phyloP scores from a whole-genome alignment of 2,113 vertebrate species.

The Vulpes vulpes region DNA sequence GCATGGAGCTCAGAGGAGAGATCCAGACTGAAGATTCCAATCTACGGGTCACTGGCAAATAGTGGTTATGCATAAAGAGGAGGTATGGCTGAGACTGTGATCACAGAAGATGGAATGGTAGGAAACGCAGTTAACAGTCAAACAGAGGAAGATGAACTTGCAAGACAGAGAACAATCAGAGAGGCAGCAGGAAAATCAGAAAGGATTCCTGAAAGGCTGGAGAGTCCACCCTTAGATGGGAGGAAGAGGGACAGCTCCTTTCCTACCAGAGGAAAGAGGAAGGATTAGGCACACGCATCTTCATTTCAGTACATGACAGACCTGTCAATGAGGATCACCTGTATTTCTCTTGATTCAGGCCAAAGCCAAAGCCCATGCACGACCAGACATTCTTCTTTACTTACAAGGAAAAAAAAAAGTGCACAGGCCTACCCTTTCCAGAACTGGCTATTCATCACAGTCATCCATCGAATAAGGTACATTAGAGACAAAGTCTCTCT shows the following conservation, averaged over 20 bases:
- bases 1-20: neutral
- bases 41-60: neutral
- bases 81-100: neutral
- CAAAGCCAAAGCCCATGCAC: neutral
- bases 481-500: constrained; percentile 77
- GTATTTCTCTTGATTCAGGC: neutral
- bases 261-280: neutral
- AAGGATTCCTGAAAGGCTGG: neutral
- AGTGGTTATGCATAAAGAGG: neutral
- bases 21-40: neutral
- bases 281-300: neutral
- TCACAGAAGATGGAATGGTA: neutral
- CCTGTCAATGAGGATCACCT: accelerated
- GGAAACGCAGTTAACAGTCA: neutral
- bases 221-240: neutral
- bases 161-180: neutral
- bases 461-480: constrained; percentile 32
- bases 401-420: constrained; percentile 84
- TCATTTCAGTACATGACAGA: neutral
- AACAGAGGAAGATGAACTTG: neutral
- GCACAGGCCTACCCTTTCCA: constrained; percentile 78
- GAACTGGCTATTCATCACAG: constrained; percentile 70
- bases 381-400: neutral
- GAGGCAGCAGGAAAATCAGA: neutral
- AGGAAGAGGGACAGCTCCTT: neutral